Base-by-base conservation (phyloP, 2,888 invertebrate genomes). In the Stenichneumon culpator region DNA sequence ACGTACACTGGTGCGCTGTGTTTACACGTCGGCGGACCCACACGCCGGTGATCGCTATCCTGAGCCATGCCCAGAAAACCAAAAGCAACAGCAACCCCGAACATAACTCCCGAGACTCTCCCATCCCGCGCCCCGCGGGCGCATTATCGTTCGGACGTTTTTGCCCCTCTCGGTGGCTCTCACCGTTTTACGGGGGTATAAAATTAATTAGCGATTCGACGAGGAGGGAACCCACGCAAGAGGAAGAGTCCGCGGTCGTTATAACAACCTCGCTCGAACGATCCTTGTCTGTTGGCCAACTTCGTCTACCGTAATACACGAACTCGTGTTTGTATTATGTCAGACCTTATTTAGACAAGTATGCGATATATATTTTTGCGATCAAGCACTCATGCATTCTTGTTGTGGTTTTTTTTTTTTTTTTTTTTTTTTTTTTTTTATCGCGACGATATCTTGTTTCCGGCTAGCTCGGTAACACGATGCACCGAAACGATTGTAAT, bases 131-230 rank as follows among this genome's bases (percentile, higher is more conserved):
- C 70, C 82, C 75, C 75, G 75, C 82, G 70, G 86, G 63, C 79
- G 72, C 84, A 84, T 86, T 84, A 82, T 86, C 86, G 84, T 86
- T 63, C 75, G 6, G 39, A 74, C 77, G 44, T 83, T 77, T 70
- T 67, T 78, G 63, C 44, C 44, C 36, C 54, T 72, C 44, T 68
- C 63, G 81, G 25, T 70, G 78, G 73, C 72, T 86, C 81, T 79
- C 83, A 79, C 74, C 80, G 82, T 89, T 90, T 91, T 89, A 89
- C 87, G 84, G 87, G 88, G 87, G 89, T 89, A 91, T 90, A 89
- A 91, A 91, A 90, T 91, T 91, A 91, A 91, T 91, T 90, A 91
- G 86, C 84, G 88, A 89, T 89, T 89, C 83, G 79, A 19, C 57
- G 75, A 63, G 86, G n/a, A 65, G 63, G 47, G 52, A 47, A 28